A percentile compares a stretch with the other conserved stretches of the same genome.
Evolutionary conservation across 2,797 vertebrate genomes (phyloP).

Genomic region (Myiotriccus ornatus): DNA sequence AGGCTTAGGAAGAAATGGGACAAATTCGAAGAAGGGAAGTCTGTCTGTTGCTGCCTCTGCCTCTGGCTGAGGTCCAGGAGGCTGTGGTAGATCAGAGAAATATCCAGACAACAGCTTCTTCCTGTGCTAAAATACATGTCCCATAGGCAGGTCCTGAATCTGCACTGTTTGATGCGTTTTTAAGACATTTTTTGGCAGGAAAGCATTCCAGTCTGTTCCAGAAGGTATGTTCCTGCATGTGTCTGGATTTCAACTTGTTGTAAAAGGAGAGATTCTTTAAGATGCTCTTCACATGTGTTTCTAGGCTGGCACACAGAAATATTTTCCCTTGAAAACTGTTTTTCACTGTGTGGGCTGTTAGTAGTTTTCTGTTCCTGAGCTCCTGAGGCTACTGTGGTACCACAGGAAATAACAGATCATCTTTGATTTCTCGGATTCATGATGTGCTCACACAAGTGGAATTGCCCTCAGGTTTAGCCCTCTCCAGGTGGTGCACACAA

Average conservation of each 20-base stretch:
- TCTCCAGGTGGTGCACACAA: not conserved
- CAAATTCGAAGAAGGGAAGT: not conserved
- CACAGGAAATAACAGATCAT: not conserved
- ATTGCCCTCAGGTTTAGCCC: not conserved
- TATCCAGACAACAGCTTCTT: not conserved
- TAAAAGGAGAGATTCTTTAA: not conserved
- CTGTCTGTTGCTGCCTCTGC: not conserved
- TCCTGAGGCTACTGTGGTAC: not conserved
- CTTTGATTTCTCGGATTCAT: not conserved
- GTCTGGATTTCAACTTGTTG: not conserved
- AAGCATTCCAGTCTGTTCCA: not conserved
- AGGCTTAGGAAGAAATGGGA: not conserved
- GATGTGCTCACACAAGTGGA: not conserved
- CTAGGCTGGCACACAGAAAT: not conserved
- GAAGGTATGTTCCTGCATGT: not conserved
- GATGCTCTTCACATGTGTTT: not conserved
- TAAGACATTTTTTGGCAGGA: not conserved
- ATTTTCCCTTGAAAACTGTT: not conserved
- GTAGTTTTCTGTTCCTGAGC: not conserved
- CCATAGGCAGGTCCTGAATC: not conserved
- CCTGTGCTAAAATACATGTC: not conserved
- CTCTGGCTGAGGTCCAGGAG: not conserved
- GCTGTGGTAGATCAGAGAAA: rapidly evolving
- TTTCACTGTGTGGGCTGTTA: not conserved
- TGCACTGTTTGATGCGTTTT: not conserved